Conservation (phyloP, 2,888 invertebrate species). For the Agelastica alni region DNA sequence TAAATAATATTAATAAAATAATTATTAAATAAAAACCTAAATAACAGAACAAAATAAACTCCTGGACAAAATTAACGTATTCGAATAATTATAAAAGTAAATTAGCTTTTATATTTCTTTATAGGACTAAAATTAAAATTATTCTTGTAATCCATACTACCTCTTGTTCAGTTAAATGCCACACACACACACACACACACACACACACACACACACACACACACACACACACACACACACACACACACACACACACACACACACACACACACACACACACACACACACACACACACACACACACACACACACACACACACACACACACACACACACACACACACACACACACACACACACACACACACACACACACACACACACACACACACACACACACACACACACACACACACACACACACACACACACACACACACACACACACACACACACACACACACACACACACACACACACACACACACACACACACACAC, state of each 20-base stretch:
- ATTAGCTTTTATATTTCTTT: too few relatives aligned
- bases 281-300: conserved; percentile 4
- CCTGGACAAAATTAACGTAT: too few relatives aligned
- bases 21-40: too few relatives aligned
- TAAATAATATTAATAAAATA: too few relatives aligned
- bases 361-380: conserved; percentile 2
- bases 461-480: neutral
- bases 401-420: conserved; percentile 1
- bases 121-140: too few relatives aligned
- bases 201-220: conserved; percentile 5
- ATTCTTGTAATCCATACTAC: too few relatives aligned
- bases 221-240: conserved; percentile 5
- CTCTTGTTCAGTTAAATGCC: too few relatives aligned
- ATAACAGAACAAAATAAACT: too few relatives aligned
- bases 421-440: neutral
- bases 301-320: conserved; percentile 4
- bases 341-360: conserved; percentile 3
- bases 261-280: conserved; percentile 4
- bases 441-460: neutral
- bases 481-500: neutral
- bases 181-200: conserved; percentile 4
- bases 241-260: conserved; percentile 4
- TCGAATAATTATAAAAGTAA: too few relatives aligned
- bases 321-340: conserved; percentile 5
- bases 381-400: conserved; percentile 3